phyloP scores from a whole-genome alignment of 2,113 vertebrate species.

The Diadophis punctatus region DNA sequence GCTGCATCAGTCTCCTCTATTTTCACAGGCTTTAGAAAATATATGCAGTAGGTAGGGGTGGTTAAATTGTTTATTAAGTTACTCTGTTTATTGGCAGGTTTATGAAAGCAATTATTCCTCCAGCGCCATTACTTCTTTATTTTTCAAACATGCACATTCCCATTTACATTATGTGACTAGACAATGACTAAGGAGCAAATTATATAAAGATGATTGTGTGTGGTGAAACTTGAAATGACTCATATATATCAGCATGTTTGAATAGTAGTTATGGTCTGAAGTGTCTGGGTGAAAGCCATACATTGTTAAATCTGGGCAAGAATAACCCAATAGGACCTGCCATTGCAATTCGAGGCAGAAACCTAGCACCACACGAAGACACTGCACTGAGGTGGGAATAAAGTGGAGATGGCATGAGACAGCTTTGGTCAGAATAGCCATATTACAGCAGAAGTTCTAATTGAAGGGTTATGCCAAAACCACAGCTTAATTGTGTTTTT shows the following conservation, averaged over 20 bases:
- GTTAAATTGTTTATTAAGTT: conserved; percentile 72
- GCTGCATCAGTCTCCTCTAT: conserved; percentile 52
- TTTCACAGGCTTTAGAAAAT: conserved; percentile 63
- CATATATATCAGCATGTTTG: conserved; percentile 68
- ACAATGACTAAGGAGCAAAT: conserved; percentile 82
- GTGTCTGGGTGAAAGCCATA: conserved; percentile 46
- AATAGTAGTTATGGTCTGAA: conserved; percentile 66
- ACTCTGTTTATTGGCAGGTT: conserved; percentile 61
- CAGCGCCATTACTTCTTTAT: conserved; percentile 57
- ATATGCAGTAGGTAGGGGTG: conserved; percentile 49
- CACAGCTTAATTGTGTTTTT: background rate
- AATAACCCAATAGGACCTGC: conserved; percentile 60
- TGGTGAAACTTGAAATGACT: conserved; percentile 68
- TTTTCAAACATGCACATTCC: conserved; percentile 68
- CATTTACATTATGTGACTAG: conserved; percentile 77
- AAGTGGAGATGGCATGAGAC: conserved; percentile 42
- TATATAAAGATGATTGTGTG: conserved; percentile 72
- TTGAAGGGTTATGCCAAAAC: conserved; percentile 1
- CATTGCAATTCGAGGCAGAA: conserved; percentile 46
- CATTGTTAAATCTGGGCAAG: conserved; percentile 33
- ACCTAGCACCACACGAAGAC: conserved; percentile 49
- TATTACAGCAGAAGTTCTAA: background rate
- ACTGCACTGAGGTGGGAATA: conserved; percentile 46
- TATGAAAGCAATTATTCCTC: conserved; percentile 66
- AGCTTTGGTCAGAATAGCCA: conserved; percentile 18